phyloP scores from a whole-genome alignment of 2,113 vertebrate species.

The Lipotes vexillifer region DNA sequence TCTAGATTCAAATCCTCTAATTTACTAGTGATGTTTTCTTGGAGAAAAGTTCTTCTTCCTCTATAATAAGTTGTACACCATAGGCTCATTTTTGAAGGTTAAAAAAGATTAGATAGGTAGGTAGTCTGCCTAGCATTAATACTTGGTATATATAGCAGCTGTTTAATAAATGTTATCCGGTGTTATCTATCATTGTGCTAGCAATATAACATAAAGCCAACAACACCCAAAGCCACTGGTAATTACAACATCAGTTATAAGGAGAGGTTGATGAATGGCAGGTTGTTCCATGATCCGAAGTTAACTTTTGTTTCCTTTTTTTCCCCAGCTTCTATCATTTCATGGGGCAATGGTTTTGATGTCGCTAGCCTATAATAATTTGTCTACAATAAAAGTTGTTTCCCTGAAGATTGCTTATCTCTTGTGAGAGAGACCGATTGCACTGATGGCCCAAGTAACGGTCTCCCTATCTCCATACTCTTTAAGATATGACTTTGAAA shows the following conservation, averaged over 20 bases:
- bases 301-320: not conserved
- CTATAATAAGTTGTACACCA: not conserved
- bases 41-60: not conserved
- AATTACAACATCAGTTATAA: not conserved
- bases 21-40: not conserved
- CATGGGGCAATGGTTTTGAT: not conserved
- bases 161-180: not conserved
- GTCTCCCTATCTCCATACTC: not conserved
- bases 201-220: not conserved
- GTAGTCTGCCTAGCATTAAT: not conserved
- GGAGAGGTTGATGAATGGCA: not conserved
- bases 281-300: not conserved
- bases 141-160: not conserved
- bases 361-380: not conserved
- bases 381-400: not conserved
- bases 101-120: not conserved
- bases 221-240: not conserved
- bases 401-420: not conserved
- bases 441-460: not conserved
- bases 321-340: not conserved
- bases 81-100: not conserved
- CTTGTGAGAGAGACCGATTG: not conserved
- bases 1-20: not conserved
- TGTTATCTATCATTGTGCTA: not conserved
- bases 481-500: not conserved